Percentiles rank a stretch among this genome's conserved stretches.
Evolutionary conservation across 2,113 vertebrate genomes (phyloP).

Genomic region (Caranx ignobilis): DNA sequence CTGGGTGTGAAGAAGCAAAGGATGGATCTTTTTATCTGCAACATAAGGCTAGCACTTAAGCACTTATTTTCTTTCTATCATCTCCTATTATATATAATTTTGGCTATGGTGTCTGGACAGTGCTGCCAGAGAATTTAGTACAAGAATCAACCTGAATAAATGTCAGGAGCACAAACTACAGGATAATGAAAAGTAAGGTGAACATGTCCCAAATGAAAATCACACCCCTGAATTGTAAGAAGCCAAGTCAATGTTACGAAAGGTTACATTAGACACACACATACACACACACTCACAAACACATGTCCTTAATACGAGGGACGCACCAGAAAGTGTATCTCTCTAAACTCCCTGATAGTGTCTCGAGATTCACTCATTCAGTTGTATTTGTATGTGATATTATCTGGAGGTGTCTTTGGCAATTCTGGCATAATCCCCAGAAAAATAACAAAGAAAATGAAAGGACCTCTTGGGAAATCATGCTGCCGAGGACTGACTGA

Average conservation of each 20-base stretch:
- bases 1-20: too few relatives aligned
- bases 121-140: background rate
- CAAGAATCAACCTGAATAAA: background rate
- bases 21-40: too few relatives aligned
- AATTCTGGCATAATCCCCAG: too few relatives aligned
- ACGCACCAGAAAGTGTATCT: background rate
- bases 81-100: too few relatives aligned
- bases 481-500: slow-evolving; percentile 71
- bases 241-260: background rate
- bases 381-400: slow-evolving; percentile 68
- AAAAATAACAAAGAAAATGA: slow-evolving; percentile 47
- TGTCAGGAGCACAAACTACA: background rate
- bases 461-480: slow-evolving; percentile 74
- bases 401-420: slow-evolving; percentile 44
- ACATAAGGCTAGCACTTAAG: too few relatives aligned
- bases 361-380: slow-evolving; percentile 62
- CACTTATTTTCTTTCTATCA: too few relatives aligned
- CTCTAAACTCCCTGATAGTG: slow-evolving; percentile 6
- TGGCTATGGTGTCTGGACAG: background rate
- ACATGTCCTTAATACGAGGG: too few relatives aligned
- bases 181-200: background rate
- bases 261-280: background rate
- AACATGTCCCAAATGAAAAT: slow-evolving; percentile 4
- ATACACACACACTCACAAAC: background rate
- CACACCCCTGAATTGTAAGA: background rate